Percentiles rank a stretch among this genome's conserved stretches.
Evolutionary conservation across 1,140 invertebrate species (phyloP).

Genomic region (Hylaeus volcanicus): DNA sequence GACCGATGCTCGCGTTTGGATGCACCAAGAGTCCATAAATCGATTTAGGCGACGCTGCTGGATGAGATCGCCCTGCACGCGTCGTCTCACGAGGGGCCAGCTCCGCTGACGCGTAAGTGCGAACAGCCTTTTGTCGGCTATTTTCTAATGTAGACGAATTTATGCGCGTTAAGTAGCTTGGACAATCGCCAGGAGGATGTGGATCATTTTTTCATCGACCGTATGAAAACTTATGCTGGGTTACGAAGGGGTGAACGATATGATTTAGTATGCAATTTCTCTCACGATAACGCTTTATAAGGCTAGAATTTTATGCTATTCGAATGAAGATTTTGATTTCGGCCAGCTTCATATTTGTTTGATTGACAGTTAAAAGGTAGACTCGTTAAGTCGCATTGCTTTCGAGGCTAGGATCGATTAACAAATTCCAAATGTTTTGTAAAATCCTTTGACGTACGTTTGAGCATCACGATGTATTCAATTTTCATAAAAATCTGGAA

Average conservation of each 20-base stretch:
- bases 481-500: too few species aligned
- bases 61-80: background rate
- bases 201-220: constrained; percentile 44
- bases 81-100: constrained; percentile 1
- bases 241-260: background rate
- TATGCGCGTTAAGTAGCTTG: background rate
- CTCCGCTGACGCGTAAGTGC: constrained; percentile 26
- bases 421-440: too few species aligned
- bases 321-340: too few species aligned
- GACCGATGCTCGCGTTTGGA: background rate
- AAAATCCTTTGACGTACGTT: too few species aligned
- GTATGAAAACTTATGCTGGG: background rate
- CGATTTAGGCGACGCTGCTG: background rate
- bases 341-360: too few species aligned
- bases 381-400: too few species aligned
- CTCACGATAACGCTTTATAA: too few species aligned
- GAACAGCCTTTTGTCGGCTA: constrained; percentile 37
- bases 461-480: too few species aligned
- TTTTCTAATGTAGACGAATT: constrained; percentile 52
- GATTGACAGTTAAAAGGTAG: too few species aligned
- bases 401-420: too few species aligned
- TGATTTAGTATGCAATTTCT: too few species aligned
- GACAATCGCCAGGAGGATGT: constrained; percentile 50
- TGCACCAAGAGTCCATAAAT: background rate
- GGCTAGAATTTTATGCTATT: too few species aligned